Evolutionary conservation across 1,140 invertebrate genomes (phyloP), one percentile per base, ranked within the genome.

Genomic region (Ridgeia piscesae): DNA sequence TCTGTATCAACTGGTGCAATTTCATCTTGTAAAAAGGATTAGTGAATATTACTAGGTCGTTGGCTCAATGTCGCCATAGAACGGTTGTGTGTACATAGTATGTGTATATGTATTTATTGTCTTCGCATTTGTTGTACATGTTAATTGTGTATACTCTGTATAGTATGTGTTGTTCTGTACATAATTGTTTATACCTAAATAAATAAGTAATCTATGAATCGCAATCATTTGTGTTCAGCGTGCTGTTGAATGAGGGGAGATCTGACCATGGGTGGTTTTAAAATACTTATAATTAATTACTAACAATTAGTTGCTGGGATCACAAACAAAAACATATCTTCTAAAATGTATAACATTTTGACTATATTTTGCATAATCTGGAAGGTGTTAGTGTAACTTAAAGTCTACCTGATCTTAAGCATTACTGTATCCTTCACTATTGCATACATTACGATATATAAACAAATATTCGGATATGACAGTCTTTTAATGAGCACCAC

Each of bases 101-200:
- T 21, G 58, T 31, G 58, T 77, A 77, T 77, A 77, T 77, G 58
- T 77, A 77, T 77, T 77, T 77, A 77, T 77, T 77, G 58, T 77
- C 14, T 77, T 21, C 27, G 58, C 58, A 77, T 77, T 77, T 77
- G 58, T 77, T 77, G 58, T 77, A 77, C 58, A 77, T 77, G 58
- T 77, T 77, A 77, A 77, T 77, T 77, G 58, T 77, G 58, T 77
- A 77, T 77, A 77, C 58, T 77, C 27, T 77, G 58, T 77, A 77
- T 77, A 77, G 58, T 77, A 77, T 77, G 58, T 77, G 58, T 77
- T 77, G 58, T 77, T 21, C 58, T 77, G 58, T 77, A 77, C 58
- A 77, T 77, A 77, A 77, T 77, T 77, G 58, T 77, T 77, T 77
- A 77, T 77, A 77, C 58, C 58, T 77, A 77, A 77, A 77, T 77